These are phyloP conservation scores for Nyctibius grandis DNA, from an alignment of 2,797 vertebrate species.

Conservation along the genomic window DNA sequence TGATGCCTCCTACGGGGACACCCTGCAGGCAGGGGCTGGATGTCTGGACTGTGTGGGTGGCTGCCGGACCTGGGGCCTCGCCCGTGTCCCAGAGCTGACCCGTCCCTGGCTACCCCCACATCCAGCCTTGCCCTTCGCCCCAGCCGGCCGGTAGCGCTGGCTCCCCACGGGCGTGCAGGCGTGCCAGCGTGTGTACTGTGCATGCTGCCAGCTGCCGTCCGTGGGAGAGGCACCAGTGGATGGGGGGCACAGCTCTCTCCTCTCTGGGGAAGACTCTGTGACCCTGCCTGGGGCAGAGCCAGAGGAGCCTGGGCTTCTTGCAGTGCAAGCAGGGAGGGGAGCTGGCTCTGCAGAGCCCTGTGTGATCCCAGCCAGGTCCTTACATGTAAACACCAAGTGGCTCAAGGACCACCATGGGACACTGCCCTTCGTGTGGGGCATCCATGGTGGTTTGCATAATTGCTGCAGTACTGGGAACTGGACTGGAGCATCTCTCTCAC, in stretches of 20 bases:
- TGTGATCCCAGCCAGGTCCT: background rate
- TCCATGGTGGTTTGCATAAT: background rate
- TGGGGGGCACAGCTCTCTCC: background rate
- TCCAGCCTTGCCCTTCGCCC: background rate
- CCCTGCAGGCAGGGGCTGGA: background rate
- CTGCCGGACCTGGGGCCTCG: background rate
- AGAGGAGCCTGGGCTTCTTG: background rate
- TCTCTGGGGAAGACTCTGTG: background rate
- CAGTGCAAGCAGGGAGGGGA: background rate
- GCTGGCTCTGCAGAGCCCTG: background rate
- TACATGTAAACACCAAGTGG: background rate
- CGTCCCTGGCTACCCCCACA: background rate
- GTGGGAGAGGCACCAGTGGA: background rate
- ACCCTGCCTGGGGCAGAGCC: background rate
- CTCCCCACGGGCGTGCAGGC: accelerated
- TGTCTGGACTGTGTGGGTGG: background rate
- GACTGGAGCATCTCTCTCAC: too few relatives aligned
- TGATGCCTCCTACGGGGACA: background rate
- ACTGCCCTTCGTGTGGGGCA: background rate
- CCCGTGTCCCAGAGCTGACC: background rate
- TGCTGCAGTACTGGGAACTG: background rate
- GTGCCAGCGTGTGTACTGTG: accelerated
- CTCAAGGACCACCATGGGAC: background rate
- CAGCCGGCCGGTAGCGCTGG: background rate
- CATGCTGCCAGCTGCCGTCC: accelerated